Conservation (phyloP, 2,113 vertebrate genomes). For the Cebus imitator region DNA sequence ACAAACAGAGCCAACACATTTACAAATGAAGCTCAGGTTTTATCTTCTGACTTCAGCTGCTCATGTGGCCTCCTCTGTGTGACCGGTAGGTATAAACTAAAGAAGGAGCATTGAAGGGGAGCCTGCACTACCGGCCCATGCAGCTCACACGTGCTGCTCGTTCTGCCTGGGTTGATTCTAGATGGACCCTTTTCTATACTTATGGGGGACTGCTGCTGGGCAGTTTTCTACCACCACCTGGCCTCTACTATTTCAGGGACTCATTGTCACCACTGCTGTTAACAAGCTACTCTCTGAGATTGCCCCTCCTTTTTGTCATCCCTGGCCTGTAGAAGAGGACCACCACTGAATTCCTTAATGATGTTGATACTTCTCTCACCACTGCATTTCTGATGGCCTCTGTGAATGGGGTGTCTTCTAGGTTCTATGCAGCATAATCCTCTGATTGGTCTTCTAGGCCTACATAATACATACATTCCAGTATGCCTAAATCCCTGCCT, state of each 20-base stretch:
- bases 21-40: neutral
- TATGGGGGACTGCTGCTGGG: neutral
- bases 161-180: neutral
- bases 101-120: neutral
- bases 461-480: neutral
- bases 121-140: neutral
- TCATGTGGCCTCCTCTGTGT: neutral
- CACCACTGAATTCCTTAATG: neutral
- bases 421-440: neutral
- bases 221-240: neutral
- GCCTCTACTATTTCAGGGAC: neutral
- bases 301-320: neutral
- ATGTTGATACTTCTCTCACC: neutral
- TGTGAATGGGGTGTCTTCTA: neutral
- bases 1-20: neutral
- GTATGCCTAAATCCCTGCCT: neutral
- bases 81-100: neutral
- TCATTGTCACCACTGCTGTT: neutral
- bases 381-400: neutral
- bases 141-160: neutral
- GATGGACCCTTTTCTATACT: neutral
- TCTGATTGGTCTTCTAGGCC: neutral
- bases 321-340: neutral
- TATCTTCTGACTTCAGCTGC: neutral
- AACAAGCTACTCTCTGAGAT: neutral